Evolutionary conservation across 30 jellyfish, hydroid and myxozoan genomes (phyloP).

Genomic region (Turritopsis dohrnii): DNA sequence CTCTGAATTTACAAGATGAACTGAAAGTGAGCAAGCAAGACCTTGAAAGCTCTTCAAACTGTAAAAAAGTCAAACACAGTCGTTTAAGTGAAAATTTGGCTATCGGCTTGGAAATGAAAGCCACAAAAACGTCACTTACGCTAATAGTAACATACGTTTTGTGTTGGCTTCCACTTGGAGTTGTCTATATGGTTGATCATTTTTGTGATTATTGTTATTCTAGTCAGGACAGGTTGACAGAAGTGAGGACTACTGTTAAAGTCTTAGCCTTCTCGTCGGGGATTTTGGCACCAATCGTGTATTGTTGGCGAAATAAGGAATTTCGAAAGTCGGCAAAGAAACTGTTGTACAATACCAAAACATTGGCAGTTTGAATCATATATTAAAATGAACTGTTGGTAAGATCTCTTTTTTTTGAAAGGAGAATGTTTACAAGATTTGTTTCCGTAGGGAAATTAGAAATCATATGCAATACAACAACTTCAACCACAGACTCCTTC

Average conservation of each 20-base stretch:
- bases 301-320: slow-evolving; percentile 39
- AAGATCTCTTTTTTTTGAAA: too few species aligned
- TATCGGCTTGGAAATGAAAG: slow-evolving; percentile 20
- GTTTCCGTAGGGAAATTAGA: too few species aligned
- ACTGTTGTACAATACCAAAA: not conserved
- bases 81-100: slow-evolving; percentile 1
- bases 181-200: slow-evolving; percentile 30
- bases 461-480: too few species aligned
- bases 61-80: not conserved
- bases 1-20: not conserved
- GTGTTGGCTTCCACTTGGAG: slow-evolving; percentile 33
- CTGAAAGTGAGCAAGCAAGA: not conserved
- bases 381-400: not conserved
- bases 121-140: slow-evolving; percentile 22
- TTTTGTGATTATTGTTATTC: slow-evolving; percentile 31
- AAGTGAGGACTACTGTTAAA: slow-evolving; percentile 10
- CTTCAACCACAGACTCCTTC: too few species aligned
- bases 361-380: not conserved
- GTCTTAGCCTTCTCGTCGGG: slow-evolving; percentile 21
- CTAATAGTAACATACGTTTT: slow-evolving; percentile 5
- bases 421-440: too few species aligned
- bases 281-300: slow-evolving; percentile 24
- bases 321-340: slow-evolving; percentile 11
- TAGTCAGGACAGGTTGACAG: not conserved
- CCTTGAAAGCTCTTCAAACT: not conserved